Evolutionary conservation across 2,888 invertebrate species (phyloP).

Genomic region (Cerastoderma edule): DNA sequence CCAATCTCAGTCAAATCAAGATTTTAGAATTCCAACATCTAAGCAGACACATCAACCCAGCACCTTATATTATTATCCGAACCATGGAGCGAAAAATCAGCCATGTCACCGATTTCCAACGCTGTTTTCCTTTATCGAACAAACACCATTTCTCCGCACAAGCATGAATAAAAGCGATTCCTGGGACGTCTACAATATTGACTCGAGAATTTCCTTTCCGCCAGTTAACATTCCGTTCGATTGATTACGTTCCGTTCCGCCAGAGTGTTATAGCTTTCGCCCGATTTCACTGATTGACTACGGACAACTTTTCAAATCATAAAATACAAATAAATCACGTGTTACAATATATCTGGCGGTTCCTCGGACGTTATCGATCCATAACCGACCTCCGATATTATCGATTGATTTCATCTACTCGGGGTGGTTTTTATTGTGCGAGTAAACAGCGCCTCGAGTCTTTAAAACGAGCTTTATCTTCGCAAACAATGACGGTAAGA

Average conservation of each 20-base stretch:
- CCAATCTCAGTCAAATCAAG: too few species aligned
- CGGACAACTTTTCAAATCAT: constrained; percentile 30
- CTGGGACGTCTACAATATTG: too few species aligned
- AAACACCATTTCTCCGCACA: too few species aligned
- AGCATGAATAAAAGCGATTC: too few species aligned
- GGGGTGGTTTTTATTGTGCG: constrained; percentile 11
- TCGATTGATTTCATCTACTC: constrained; percentile 25
- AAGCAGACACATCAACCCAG: too few species aligned
- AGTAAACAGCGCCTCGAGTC: constrained; percentile 3
- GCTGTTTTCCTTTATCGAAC: too few species aligned
- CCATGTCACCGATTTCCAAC: too few species aligned
- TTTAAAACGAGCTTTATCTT: constrained; percentile 20
- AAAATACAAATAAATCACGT: constrained; percentile 27
- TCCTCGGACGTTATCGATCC: neutral
- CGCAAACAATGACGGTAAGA: constrained; percentile 10
- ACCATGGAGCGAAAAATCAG: too few species aligned
- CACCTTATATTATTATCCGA: too few species aligned
- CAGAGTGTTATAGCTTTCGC: neutral
- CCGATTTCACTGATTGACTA: constrained; percentile 15
- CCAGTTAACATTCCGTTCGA: constrained; percentile 4
- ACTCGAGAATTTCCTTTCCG: neutral
- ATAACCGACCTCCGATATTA: constrained; percentile 20
- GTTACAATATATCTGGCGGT: constrained; percentile 11
- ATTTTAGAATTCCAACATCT: too few species aligned
- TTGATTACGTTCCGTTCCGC: neutral